Evolutionary conservation across 2,888 invertebrate genomes (phyloP), one percentile per base, ranked within the genome.

Genomic region (Anoplius nigerrimus): DNA sequence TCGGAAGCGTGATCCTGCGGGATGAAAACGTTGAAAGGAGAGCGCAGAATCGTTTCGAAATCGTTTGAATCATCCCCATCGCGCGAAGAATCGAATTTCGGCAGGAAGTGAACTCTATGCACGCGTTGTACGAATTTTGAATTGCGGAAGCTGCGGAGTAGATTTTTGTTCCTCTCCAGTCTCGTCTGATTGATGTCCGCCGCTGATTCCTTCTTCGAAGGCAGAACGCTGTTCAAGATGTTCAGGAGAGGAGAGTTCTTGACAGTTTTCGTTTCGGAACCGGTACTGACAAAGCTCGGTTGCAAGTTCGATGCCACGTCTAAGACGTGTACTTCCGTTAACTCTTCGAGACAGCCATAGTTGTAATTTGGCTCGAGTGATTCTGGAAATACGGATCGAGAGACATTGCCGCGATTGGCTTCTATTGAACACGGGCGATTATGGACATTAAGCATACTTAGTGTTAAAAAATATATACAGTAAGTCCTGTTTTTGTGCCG

Each of bases 311-410:
- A 34, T 34, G 34, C 11, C 1, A 34, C 34, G 11, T 34, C 34
- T 34, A 34, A 34, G 34, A 34, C 34, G 42, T 81, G 82, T 18
- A 93, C 85, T 86, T 92, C 92, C 2, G 93, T 92, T 62, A 91
- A 89, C 80, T 92, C 90, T 75, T 91, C 90, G 20, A 93, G 87
- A 45, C 89, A 88, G n/a, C 93, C 93, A 63, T 90, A 92, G 8
- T 86, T 85, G 15, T 89, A 85, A 62, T 87, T 86, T 0, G 93
- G 92, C 69, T 90, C 88, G 1, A 92, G 77, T 5, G 90, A 90
- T 84, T 91, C 92, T 92, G 69, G 20, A 71, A 69, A 5, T 2
- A 34, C 48, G 62, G 0, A 11, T 20, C 34, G 27, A 57, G n/a
- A 45, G 1, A 34, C 11, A 13, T 34, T 34, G 34, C n/a, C n/a